Evolutionary conservation across 2,888 invertebrate species (phyloP), one percentile per base, ranked within the genome.

Genomic region (Thymelicus lineola): DNA sequence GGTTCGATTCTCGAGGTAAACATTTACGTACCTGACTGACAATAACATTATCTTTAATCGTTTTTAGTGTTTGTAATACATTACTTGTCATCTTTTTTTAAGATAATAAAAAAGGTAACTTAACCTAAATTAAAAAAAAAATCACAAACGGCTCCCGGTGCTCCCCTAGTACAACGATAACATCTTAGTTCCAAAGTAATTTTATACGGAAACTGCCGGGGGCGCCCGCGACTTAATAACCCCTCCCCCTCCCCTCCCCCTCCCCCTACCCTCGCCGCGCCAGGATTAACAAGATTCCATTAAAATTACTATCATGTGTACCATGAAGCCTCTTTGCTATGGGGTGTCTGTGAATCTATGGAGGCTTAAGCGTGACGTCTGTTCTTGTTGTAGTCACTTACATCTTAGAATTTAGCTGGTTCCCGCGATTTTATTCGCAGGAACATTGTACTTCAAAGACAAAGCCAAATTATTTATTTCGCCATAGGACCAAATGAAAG

Each of bases 251-350:
- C 55, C 4, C 35, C 15, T 5, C 17, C 15, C 17, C 6, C 55
- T 10, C 17, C 6, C 48, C 53, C 45, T 14, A 0, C 58, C 17
- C 60, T 5, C n/a, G 6, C 64, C 60, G 38, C 55, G 55, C 71
- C 68, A 77, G 86, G 88, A 87, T 88, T 88, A 89, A 86, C 86
- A 81, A 81, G 88, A 87, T 88, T 86, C 87, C 85, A 88, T 89
- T 89, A 89, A 89, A 90, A 88, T 89, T 68, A 68, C 68, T 68
- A 68, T 62, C 86, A 85, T 86, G 67, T 58, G 55, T 66, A 48
- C 60, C 61, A 58, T 62, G 50, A 60, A 48, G 70, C 65, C 46
- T 64, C 35, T 46, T 65, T 35, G 58, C 57, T 28, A 45, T 28
- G 53, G 45, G 70, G 65, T 66, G 57, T 53, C 53, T 20, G 20